These are phyloP conservation scores for Frankliniella fusca DNA, from an alignment of 2,888 invertebrate genomes.

Conservation along the genomic window DNA sequence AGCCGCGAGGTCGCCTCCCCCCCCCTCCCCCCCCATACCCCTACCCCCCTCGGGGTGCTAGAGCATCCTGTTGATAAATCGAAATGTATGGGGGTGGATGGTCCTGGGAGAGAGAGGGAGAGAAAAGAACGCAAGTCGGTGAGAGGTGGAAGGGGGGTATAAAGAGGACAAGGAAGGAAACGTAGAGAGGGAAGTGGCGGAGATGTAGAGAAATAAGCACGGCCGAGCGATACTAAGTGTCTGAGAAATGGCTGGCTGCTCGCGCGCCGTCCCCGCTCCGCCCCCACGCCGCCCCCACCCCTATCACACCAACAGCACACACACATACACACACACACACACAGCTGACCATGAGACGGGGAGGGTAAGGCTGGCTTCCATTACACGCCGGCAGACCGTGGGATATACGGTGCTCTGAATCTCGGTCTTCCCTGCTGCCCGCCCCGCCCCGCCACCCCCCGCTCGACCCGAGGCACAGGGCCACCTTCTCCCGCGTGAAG, in stretches of 20 bases:
- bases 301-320: not conserved
- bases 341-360: not conserved
- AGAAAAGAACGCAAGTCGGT: not conserved
- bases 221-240: too few species aligned
- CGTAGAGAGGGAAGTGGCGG: not conserved
- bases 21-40: too few species aligned
- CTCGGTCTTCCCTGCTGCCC: not conserved
- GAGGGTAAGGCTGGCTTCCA: not conserved
- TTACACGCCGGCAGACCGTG: not conserved
- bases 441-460: not conserved
- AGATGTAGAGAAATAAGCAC: too few species aligned
- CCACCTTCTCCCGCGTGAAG: not conserved
- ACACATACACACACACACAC: not conserved
- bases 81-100: not conserved
- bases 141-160: not conserved
- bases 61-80: not conserved
- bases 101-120: not conserved
- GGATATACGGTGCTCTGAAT: conserved; percentile 12
- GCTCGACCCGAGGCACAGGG: not conserved
- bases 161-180: not conserved
- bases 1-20: too few species aligned
- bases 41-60: too few species aligned
- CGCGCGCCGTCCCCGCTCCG: not conserved
- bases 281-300: not conserved
- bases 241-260: not conserved